phyloP scores from a whole-genome alignment of 2,888 invertebrate genomes.

The Abrostola triplasia region DNA sequence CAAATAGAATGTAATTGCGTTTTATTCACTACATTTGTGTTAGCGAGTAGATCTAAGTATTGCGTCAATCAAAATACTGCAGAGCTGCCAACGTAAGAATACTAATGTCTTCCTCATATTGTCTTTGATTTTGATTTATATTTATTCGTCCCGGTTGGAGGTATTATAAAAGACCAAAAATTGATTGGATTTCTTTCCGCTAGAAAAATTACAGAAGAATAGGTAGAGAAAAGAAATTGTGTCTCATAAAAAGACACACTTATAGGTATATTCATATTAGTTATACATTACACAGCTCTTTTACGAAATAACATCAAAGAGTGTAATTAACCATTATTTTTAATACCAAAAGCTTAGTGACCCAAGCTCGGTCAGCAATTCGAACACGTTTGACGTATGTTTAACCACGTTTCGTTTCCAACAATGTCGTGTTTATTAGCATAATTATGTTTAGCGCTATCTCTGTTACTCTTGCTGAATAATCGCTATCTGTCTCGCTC shows the following conservation, averaged over 20 bases:
- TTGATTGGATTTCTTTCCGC: not conserved
- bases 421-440: not conserved
- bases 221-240: no score
- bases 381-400: slow-evolving; percentile 48
- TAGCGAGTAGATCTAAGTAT: slow-evolving; percentile 33
- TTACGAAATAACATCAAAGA: not conserved
- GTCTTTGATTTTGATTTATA: no score
- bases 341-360: slow-evolving; percentile 1
- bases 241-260: no score
- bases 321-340: not conserved
- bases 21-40: slow-evolving; percentile 57
- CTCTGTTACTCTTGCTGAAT: slow-evolving; percentile 14
- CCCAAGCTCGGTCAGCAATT: not conserved
- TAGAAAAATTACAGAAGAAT: no score
- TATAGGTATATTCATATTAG: no score
- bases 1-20: slow-evolving; percentile 65
- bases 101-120: slow-evolving; percentile 1
- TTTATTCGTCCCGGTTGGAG: slow-evolving; percentile 20
- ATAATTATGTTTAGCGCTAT: slow-evolving; percentile 8
- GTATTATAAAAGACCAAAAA: slow-evolving; percentile 9
- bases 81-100: slow-evolving; percentile 34
- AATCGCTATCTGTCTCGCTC: slow-evolving; percentile 10
- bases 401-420: slow-evolving; percentile 11
- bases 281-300: no score
- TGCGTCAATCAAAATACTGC: slow-evolving; percentile 58